Base-by-base conservation (phyloP, 2,797 vertebrate species). In the Sebastes diaconus region DNA sequence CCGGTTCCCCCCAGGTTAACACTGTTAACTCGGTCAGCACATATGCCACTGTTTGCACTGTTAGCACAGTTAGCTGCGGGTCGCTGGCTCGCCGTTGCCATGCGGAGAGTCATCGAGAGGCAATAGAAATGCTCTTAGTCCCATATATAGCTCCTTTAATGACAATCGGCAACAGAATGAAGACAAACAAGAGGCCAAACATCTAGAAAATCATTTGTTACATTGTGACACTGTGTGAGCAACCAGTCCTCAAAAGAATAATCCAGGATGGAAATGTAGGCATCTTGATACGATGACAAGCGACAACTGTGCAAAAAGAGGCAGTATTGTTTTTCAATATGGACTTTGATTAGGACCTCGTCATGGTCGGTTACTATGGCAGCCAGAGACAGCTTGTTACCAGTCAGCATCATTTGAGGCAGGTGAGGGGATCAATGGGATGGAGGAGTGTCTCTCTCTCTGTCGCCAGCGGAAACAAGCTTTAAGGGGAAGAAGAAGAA, bases 311-410 rank as follows among this genome's bases (percentile, higher is more conserved):
- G 30, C 30, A 78, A 87, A 73, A 16, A 25, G 54, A 75, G 87
- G 73, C 67, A 8, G 36, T n/a, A 27, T 70, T 84, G 60, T 76
- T 68, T 50, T 61, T 88, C 68, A 80, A n/a, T 64, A 67, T 79
- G 61, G 54, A 73, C 79, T 83, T 77, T 85, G 88, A 89, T 80
- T 79, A 60, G 68, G 70, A 70, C 55, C 70, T 83, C 29, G 39
- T 92, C 85, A 75, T 64, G 85, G 71, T 34, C 42, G 63, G 90
- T 91, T 85, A 72, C 84, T 81, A 84, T 92, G 81, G 90, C 66
- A 92, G 89, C 88, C 57, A 1, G 50, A 79, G 74, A 86, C 79
- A 22, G n/a, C 50, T 83, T 75, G 66, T 78, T 86, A 65, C 79
- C 75, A 75, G 84, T 80, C 74, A 10, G 72, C 77, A 69, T 80